Evolutionary conservation across 2,888 invertebrate genomes (phyloP), one percentile per base, ranked within the genome.

Genomic region (Auanema sp.): DNA sequence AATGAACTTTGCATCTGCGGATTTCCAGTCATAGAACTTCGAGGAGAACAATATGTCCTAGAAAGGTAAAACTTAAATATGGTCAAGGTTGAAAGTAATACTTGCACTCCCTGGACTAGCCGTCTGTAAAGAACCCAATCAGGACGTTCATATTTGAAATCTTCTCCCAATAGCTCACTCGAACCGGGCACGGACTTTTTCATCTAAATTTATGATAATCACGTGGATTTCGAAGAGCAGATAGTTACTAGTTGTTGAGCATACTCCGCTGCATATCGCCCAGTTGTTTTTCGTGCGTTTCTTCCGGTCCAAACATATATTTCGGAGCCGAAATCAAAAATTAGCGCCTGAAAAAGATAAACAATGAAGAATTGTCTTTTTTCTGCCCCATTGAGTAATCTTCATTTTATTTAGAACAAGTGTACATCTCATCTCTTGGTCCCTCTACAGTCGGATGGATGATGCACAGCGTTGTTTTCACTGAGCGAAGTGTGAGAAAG

Each of bases 281-380:
- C 61, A 33, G 68, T 65, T 14, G 69, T 60, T 47, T 76, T 75
- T 33, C 68, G 67, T 11, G 77, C 73, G 16, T 69, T 51, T 21
- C 74, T 57, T 4, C 80, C 80, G 21, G 71, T 64, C 80, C 80
- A 80, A 24, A 76, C 68, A 63, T 78, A 80, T 16, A 80, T 66
- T 63, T 80, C 80, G n/a, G 77, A 69, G 40, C 79, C 76, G 58
- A 80, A 80, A 62, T 80, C 77, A 49, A 78, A 70, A 43, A 80
- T 74, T 2, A 80, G 59, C 23, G 74, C 70, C 75, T 79, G 49
- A 66, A 75, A 66, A 47, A 5, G 33, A 18, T 33, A 33, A 33
- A 33, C 33, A 33, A 33, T 33, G 33, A 33, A 33, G 33, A 33
- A 33, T 8, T 5, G 33, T 8, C 33, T 33, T 33, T 55, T 44